A percentile compares a stretch with the other conserved stretches of the same genome.
Conservation (phyloP, 1,140 invertebrate species). For the Zaprionus kolodkinae region DNA sequence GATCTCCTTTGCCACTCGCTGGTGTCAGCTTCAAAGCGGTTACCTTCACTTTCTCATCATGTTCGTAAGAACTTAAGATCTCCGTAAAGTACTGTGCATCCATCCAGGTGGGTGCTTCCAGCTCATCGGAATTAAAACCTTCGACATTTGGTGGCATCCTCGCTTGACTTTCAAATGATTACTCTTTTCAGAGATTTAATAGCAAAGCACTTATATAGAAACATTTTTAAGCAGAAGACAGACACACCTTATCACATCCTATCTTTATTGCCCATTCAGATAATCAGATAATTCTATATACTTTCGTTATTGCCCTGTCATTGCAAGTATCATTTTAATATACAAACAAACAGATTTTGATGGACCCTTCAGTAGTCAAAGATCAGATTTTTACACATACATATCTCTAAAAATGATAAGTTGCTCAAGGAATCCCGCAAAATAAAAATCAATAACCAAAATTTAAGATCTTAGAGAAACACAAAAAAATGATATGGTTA, state of each 20-base stretch:
- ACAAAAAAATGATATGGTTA: too few relatives aligned
- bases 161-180: neutral
- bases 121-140: neutral
- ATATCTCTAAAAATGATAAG: too few relatives aligned
- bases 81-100: conserved; percentile 51
- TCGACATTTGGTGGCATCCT: conserved; percentile 1
- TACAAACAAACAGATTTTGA: neutral
- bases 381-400: neutral
- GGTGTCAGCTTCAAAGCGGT: conserved; percentile 46
- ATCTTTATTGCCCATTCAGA: neutral
- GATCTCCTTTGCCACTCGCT: conserved; percentile 65
- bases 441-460: too few relatives aligned
- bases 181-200: neutral
- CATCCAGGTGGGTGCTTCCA: conserved; percentile 60
- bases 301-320: neutral
- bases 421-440: too few relatives aligned
- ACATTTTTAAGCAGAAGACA: neutral
- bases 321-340: neutral
- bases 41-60: conserved; percentile 30
- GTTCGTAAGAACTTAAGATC: conserved; percentile 40
- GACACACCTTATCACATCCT: neutral
- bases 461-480: neutral
- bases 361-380: neutral
- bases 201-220: neutral
- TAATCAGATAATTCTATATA: neutral